Base-by-base conservation (phyloP, 2,113 vertebrate species). In the Rhinichthys klamathensis region DNA sequence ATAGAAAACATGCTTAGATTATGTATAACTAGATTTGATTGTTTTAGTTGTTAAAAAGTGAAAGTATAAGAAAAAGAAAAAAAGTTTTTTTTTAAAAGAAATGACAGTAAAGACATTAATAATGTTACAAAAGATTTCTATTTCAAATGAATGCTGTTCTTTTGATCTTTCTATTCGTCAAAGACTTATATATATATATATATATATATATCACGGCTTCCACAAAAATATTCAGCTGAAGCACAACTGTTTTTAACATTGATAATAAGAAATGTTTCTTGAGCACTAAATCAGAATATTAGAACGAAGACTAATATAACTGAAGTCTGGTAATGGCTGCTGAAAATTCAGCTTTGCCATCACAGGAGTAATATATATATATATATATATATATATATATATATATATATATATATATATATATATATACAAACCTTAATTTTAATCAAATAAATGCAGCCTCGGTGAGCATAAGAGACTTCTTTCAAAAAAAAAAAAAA, bases 351-450 rank as follows among this genome's bases (percentile, higher is more conserved):
- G 44, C 44, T 49, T 49, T 49, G 12, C 46, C 12, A 49, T 13
- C 46, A 49, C 46, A 13, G 16, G 2, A 18, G 6, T 54, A 54
- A 18, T 6, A 6, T 6, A 18, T 1, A 54, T 54, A 6, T 18
- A 54, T 18, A 54, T 54, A 63, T 35, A 35, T 35, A 35, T 35
- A 35, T 35, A 35, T 35, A 35, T 32, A 32, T 32, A 32, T 32
- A 32, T 32, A 32, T 32, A 32, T 32, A 32, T 32, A 32, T 32
- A 32, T 35, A 38, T 38, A 38, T 38, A 38, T 38, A 38, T 38
- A 38, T 38, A 38, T 7, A 38, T 7, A 38, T 7, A 38, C 6
- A 38, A 0, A 38, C 0, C 0, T 7, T 1, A 1, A 38, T 38
- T 63, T 63, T 13, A 25, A 12, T 27, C 3, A 49, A 49, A 49